phyloP scores from a whole-genome alignment of 1,140 invertebrate species.

The Orchesella cincta region DNA sequence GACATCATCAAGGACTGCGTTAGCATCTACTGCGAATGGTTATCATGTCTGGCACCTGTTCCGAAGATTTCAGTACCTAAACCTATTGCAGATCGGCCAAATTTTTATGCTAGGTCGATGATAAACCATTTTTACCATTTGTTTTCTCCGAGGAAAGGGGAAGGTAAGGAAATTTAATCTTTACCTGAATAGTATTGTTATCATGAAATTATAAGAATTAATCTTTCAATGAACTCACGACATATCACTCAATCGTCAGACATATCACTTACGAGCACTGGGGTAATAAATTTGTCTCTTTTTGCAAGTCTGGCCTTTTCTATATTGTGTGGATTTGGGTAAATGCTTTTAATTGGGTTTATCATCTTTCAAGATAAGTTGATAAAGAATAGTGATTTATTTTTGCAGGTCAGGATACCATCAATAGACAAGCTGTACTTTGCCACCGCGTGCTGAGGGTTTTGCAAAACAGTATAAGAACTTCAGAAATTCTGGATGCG shows the following conservation, averaged over 20 bases:
- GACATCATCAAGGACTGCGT: constrained; percentile 95
- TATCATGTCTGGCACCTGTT: constrained; percentile 78
- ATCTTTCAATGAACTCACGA: background rate
- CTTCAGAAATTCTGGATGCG: constrained; percentile 73
- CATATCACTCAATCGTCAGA: background rate
- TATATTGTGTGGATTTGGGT: constrained; percentile 79
- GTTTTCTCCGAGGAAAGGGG: constrained; percentile 88
- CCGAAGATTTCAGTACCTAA: constrained; percentile 81
- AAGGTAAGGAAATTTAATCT: constrained; percentile 66
- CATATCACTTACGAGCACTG: background rate
- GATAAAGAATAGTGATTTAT: background rate
- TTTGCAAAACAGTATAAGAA: constrained; percentile 81
- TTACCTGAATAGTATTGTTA: background rate
- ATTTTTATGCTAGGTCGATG: constrained; percentile 87
- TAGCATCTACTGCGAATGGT: constrained; percentile 95
- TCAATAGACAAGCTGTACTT: constrained; percentile 89
- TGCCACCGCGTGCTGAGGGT: constrained; percentile 92
- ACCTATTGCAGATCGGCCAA: constrained; percentile 84
- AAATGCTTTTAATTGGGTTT: too few species aligned
- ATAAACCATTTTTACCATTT: constrained; percentile 91
- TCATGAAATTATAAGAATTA: too few species aligned
- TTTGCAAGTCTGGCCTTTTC: constrained; percentile 81
- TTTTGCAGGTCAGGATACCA: constrained; percentile 74
- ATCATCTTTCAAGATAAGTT: background rate
- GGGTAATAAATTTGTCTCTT: constrained; percentile 40